phyloP scores from a whole-genome alignment of 2,113 vertebrate genomes.

The Crotalus helleri region DNA sequence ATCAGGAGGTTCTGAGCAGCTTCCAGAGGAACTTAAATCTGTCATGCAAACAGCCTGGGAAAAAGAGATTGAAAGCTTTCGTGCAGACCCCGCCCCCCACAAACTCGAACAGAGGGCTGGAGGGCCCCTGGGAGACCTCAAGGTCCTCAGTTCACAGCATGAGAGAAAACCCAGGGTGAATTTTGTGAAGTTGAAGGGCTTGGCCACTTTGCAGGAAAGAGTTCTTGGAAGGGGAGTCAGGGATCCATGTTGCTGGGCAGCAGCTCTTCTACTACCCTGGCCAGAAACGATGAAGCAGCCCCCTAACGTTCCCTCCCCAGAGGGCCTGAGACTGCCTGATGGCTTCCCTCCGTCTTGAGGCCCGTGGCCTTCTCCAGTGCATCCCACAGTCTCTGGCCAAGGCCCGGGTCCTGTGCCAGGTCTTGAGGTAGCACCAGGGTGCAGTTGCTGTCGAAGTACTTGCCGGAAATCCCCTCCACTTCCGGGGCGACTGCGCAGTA shows the following conservation, averaged over 20 bases:
- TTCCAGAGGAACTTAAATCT: background rate
- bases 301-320: background rate
- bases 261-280: background rate
- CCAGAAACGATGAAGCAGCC: background rate
- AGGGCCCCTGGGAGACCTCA: background rate
- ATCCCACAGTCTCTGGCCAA: conserved; percentile 79
- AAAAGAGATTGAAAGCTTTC: background rate
- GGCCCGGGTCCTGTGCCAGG: conserved; percentile 63
- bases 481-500: conserved; percentile 82
- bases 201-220: background rate
- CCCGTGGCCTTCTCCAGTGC: conserved; percentile 70
- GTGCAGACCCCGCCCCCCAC: background rate
- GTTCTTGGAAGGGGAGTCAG: background rate
- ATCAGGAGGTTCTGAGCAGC: background rate
- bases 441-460: conserved; percentile 82
- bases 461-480: conserved; percentile 75
- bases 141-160: background rate
- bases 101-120: background rate
- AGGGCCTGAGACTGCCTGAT: background rate
- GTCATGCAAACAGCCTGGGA: background rate
- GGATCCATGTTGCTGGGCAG: background rate
- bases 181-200: background rate
- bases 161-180: background rate
- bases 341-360: background rate
- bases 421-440: conserved; percentile 65